Conservation (phyloP, 2,797 vertebrate species). For the Myotis planiceps region DNA sequence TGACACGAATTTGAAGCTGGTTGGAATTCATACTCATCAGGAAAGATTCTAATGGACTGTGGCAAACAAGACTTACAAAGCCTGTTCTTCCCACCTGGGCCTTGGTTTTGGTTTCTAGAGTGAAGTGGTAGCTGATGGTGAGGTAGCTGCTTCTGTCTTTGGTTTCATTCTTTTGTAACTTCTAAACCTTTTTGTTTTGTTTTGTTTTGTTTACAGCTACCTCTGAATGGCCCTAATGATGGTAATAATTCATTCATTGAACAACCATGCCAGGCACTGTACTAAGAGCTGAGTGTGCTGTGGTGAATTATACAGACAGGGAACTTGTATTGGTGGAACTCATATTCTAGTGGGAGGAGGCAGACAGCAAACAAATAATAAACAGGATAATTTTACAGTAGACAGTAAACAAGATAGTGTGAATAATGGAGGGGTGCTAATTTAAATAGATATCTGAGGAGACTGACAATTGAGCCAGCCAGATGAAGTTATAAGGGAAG, state of each 20-base stretch:
- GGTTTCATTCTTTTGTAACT: neutral
- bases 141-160: neutral
- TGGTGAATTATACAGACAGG: neutral
- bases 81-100: neutral
- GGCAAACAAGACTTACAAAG: neutral
- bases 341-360: neutral
- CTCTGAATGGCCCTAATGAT: neutral
- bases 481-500: neutral
- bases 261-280: neutral
- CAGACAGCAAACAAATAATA: neutral
- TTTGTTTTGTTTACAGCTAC: neutral
- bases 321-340: neutral
- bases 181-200: neutral
- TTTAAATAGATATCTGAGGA: slow-evolving; percentile 2
- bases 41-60: neutral
- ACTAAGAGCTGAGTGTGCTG: neutral
- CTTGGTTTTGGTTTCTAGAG: slow-evolving; percentile 10
- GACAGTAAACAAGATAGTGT: neutral
- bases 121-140: neutral
- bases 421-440: neutral
- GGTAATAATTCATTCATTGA: slow-evolving; percentile 3
- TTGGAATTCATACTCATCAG: neutral
- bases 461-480: neutral
- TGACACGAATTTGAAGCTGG: slow-evolving; percentile 35
- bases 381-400: neutral